Evolutionary conservation across 2,113 vertebrate genomes (phyloP).

Genomic region (Ondatra zibethicus): DNA sequence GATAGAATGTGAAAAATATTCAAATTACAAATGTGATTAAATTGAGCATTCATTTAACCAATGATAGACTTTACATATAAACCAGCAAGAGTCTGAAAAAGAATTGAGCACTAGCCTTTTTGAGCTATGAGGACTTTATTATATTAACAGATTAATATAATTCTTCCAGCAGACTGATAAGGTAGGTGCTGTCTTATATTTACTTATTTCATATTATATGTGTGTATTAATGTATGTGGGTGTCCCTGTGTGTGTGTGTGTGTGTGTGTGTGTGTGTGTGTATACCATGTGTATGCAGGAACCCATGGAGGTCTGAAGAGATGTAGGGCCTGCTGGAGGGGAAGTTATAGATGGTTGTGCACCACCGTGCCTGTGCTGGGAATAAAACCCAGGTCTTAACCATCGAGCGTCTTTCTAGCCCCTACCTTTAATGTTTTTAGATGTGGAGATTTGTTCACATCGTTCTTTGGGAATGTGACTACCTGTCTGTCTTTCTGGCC

Average conservation of each 20-base stretch:
- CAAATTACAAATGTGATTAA: not conserved
- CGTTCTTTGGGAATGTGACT: constrained; percentile 1
- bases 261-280: not conserved
- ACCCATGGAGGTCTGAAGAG: not conserved
- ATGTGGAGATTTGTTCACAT: not conserved
- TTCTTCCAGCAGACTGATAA: not conserved
- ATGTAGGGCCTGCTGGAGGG: not conserved
- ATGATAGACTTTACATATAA: not conserved
- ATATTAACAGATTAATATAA: not conserved
- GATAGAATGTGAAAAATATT: not conserved
- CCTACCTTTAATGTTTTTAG: not conserved
- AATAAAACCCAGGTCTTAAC: not conserved
- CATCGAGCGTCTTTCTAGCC: too few relatives aligned
- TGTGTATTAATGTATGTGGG: not conserved
- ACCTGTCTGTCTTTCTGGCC: not conserved
- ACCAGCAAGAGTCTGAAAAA: not conserved
- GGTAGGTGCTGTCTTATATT: not conserved
- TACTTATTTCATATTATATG: not conserved
- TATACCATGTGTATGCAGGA: not conserved
- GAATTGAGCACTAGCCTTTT: too few relatives aligned
- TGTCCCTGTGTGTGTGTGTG: not conserved
- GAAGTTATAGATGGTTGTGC: not conserved
- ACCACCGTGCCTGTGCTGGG: not conserved
- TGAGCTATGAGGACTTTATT: not conserved
- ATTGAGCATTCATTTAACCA: constrained; percentile 5